Conservation (phyloP, 2,888 invertebrate species). For the Cephus pygmeus region DNA sequence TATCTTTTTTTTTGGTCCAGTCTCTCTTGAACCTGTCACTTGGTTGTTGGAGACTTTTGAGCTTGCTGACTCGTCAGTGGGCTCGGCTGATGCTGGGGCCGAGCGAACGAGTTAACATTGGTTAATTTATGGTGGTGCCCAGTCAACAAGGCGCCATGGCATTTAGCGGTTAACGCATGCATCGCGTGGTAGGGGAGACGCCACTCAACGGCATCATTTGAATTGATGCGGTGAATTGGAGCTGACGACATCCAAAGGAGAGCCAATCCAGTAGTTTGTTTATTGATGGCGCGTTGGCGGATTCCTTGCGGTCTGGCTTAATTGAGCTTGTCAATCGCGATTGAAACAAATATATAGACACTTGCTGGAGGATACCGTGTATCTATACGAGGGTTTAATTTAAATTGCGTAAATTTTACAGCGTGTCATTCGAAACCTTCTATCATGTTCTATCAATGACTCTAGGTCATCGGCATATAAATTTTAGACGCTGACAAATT, state of each 20-base stretch:
- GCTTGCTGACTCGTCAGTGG: no score
- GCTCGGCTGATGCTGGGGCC: not conserved
- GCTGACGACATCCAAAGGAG: slow-evolving; percentile 50
- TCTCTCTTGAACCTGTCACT: not conserved
- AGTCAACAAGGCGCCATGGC: slow-evolving; percentile 61
- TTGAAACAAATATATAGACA: slow-evolving; percentile 39
- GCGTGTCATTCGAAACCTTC: not conserved
- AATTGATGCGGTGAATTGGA: slow-evolving; percentile 61
- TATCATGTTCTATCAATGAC: no score
- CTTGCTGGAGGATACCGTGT: not conserved
- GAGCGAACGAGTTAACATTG: slow-evolving; percentile 45
- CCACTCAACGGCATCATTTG: slow-evolving; percentile 53
- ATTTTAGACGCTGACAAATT: no score
- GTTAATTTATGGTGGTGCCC: slow-evolving; percentile 56
- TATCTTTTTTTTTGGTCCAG: not conserved
- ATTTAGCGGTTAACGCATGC: slow-evolving; percentile 56
- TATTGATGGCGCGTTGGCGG: slow-evolving; percentile 55
- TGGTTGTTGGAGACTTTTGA: not conserved
- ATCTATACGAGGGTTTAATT: not conserved
- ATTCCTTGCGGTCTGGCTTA: slow-evolving; percentile 49
- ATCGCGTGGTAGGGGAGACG: slow-evolving; percentile 34
- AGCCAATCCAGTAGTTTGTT: slow-evolving; percentile 56
- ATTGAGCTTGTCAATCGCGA: slow-evolving; percentile 48
- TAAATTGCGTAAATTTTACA: not conserved
- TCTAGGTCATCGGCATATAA: no score